A percentile compares a stretch with the other conserved stretches of the same genome.
Conservation (phyloP, 2,797 vertebrate species). For the Dryobates pubescens region DNA sequence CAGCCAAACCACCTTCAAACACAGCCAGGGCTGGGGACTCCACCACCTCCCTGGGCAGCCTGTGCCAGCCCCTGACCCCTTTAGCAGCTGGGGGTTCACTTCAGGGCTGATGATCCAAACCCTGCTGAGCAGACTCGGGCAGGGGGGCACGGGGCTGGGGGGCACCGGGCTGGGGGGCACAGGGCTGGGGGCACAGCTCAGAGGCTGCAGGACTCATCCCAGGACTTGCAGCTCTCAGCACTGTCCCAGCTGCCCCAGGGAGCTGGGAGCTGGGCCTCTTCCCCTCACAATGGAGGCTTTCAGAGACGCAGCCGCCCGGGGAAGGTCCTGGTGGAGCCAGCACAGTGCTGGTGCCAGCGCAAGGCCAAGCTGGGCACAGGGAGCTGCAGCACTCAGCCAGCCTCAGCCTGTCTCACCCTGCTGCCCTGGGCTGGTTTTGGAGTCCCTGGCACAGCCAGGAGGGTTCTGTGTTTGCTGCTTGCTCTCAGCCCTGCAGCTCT, state of each 20-base stretch:
- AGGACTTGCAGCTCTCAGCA: background rate
- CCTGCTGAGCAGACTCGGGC: background rate
- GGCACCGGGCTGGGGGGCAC: too few relatives aligned
- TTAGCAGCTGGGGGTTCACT: too few relatives aligned
- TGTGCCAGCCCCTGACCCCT: too few relatives aligned
- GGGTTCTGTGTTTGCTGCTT: background rate
- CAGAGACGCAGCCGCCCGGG: background rate
- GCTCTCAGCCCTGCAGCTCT: background rate
- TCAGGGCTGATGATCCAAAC: background rate
- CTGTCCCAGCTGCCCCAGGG: background rate
- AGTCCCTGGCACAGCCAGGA: background rate
- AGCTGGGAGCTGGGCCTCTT: background rate
- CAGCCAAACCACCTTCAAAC: too few relatives aligned
- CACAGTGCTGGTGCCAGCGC: background rate
- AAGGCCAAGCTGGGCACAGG: background rate
- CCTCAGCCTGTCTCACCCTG: background rate
- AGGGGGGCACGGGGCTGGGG: too few relatives aligned
- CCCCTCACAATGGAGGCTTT: background rate
- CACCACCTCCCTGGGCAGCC: too few relatives aligned
- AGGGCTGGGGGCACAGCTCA: background rate
- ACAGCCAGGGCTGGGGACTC: too few relatives aligned
- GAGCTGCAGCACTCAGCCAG: background rate
- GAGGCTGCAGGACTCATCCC: background rate
- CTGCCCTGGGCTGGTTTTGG: accelerated
- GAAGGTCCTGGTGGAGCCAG: background rate